A percentile compares a stretch with the other conserved stretches of the same genome.
Evolutionary conservation across 2,888 invertebrate genomes (phyloP).

Genomic region (Matsumyia berberina): DNA sequence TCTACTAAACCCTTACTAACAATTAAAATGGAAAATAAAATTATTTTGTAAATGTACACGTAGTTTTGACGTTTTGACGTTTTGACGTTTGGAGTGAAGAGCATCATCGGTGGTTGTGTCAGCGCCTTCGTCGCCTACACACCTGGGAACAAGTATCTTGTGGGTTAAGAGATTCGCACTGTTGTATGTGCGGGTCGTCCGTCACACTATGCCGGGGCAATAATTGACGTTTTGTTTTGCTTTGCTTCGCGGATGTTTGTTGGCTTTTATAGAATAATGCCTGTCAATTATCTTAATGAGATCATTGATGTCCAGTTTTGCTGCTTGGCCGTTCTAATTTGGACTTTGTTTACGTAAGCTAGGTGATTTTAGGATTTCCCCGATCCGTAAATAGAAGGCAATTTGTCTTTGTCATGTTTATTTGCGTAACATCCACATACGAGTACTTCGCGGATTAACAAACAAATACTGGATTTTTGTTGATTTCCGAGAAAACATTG

Average conservation of each 20-base stretch:
- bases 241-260: not conserved
- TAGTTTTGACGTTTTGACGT: no score
- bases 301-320: slow-evolving; percentile 53
- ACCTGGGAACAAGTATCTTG: not conserved
- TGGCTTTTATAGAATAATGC: slow-evolving; percentile 21
- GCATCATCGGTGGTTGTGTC: slow-evolving; percentile 5
- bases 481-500: no score
- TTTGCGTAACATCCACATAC: not conserved
- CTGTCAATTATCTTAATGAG: slow-evolving; percentile 66
- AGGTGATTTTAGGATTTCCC: slow-evolving; percentile 3
- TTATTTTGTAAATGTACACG: not conserved
- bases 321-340: not conserved
- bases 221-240: slow-evolving; percentile 33
- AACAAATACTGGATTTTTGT: not conserved
- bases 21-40: slow-evolving; percentile 25
- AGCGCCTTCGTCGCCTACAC: slow-evolving; percentile 31
- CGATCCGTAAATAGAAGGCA: not conserved
- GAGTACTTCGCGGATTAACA: not conserved
- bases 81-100: no score
- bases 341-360: slow-evolving; percentile 27
- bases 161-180: slow-evolving; percentile 33
- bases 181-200: slow-evolving; percentile 12
- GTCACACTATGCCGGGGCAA: slow-evolving; percentile 25
- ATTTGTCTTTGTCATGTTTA: not conserved
- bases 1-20: slow-evolving; percentile 39